These are phyloP conservation scores for Carterocephalus palaemon DNA, from an alignment of 2,888 invertebrate genomes.

Conservation along the genomic window DNA sequence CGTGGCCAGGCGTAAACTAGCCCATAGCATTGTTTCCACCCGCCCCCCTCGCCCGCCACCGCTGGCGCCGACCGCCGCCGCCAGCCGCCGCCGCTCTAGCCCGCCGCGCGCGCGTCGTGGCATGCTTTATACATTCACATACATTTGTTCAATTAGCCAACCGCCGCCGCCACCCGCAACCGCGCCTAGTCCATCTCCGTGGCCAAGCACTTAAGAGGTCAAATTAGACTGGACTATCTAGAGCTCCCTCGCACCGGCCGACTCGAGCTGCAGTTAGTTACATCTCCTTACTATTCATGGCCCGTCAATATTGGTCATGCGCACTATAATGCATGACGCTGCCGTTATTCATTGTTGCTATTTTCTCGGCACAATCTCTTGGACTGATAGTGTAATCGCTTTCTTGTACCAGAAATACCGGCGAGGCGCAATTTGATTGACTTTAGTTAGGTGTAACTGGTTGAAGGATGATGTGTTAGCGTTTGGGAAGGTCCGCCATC, in stretches of 20 bases:
- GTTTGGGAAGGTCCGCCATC: slow-evolving; percentile 8
- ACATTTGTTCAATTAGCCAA: too few species aligned
- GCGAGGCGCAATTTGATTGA: background rate
- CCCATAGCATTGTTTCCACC: too few species aligned
- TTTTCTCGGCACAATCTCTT: slow-evolving; percentile 9
- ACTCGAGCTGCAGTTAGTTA: slow-evolving; percentile 10
- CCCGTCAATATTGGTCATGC: slow-evolving; percentile 23
- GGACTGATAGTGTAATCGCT: slow-evolving; percentile 17
- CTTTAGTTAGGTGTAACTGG: background rate
- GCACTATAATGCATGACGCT: slow-evolving; percentile 6
- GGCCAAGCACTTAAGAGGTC: too few species aligned
- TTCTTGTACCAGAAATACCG: slow-evolving; percentile 5
- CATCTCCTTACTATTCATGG: slow-evolving; percentile 6
- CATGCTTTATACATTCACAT: too few species aligned
- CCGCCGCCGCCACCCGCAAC: too few species aligned
- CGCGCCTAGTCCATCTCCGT: too few species aligned
- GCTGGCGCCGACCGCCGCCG: too few species aligned
- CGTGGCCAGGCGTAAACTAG: too few species aligned
- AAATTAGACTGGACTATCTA: slow-evolving; percentile 7
- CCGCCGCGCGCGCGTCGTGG: too few species aligned
- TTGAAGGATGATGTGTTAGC: background rate
- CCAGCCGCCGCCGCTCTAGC: too few species aligned
- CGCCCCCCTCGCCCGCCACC: too few species aligned
- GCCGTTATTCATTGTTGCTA: slow-evolving; percentile 9
- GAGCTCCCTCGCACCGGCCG: slow-evolving; percentile 1